These are phyloP conservation scores for Deroplatys truncata DNA, from an alignment of 2,888 invertebrate genomes.

Conservation along the genomic window DNA sequence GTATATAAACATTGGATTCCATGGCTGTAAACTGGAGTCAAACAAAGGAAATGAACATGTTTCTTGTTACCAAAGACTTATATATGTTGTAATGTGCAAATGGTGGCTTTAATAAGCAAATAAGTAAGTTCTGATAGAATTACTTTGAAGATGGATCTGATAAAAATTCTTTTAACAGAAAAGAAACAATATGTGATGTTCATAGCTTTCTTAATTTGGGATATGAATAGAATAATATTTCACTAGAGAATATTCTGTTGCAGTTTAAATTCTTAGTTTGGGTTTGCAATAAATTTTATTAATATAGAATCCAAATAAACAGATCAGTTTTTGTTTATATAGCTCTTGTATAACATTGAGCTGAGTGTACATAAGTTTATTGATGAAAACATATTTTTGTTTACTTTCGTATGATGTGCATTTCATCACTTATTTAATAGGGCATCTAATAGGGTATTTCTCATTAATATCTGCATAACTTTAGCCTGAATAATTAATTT, in stretches of 20 bases:
- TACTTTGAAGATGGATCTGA: not conserved
- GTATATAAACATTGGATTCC: not conserved
- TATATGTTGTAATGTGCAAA: conserved; percentile 4
- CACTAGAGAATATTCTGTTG: not conserved
- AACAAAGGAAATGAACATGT: conserved; percentile 10
- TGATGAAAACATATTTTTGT: not conserved
- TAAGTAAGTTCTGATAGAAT: not conserved
- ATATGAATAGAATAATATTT: not conserved
- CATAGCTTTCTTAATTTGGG: not conserved
- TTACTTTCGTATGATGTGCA: not conserved
- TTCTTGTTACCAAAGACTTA: conserved; percentile 32
- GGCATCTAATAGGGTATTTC: conserved; percentile 19
- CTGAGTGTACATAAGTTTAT: not conserved
- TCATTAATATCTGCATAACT: conserved; percentile 16
- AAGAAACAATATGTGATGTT: not conserved
- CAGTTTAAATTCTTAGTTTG: not conserved
- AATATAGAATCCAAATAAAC: not conserved
- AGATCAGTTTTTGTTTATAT: not conserved
- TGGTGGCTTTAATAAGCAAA: not conserved
- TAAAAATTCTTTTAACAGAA: not conserved
- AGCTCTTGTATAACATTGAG: not conserved
- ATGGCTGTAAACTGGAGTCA: not conserved
- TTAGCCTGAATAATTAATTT: conserved; percentile 3
- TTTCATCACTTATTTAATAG: conserved; percentile 18
- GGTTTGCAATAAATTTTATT: not conserved